Conservation (phyloP, 2,888 invertebrate genomes). For the Amblyteles armatorius region DNA sequence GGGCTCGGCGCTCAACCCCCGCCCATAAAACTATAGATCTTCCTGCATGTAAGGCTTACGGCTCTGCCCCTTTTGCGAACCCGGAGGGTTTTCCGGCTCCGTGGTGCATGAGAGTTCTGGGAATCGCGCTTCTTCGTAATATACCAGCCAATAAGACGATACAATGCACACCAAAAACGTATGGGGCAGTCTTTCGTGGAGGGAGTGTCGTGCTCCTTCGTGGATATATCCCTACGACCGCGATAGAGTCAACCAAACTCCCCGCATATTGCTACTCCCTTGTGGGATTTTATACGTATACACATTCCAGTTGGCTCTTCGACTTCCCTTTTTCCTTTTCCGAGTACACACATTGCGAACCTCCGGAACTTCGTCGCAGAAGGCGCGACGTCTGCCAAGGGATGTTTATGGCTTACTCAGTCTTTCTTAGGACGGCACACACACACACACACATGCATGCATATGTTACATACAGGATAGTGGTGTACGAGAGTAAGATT, state of each 20-base stretch:
- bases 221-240: conserved; percentile 48
- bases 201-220: conserved; percentile 36
- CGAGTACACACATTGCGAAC: conserved; percentile 44
- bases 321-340: conserved; percentile 10
- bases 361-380: conserved; percentile 54
- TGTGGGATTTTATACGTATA: conserved; percentile 45
- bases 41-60: conserved; percentile 63
- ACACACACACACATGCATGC: not conserved
- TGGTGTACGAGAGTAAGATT: conserved; percentile 20
- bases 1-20: conserved; percentile 42
- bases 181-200: conserved; percentile 19
- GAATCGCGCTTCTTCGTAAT: conserved; percentile 64
- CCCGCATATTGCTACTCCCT: conserved; percentile 56
- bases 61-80: conserved; percentile 24
- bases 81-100: conserved; percentile 30
- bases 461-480: conserved; percentile 2
- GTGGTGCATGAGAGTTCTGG: conserved; percentile 35
- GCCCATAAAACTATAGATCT: conserved; percentile 66
- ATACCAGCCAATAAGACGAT: conserved; percentile 72
- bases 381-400: conserved; percentile 50
- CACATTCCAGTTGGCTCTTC: conserved; percentile 20
- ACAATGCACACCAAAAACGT: conserved; percentile 53
- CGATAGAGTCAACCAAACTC: conserved; percentile 32
- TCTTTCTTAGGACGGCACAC: conserved; percentile 8
- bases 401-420: conserved; percentile 58